Percentiles rank a stretch among this genome's conserved stretches.
Evolutionary conservation across 2,113 vertebrate species (phyloP).

Genomic region (Nibea coibor): DNA sequence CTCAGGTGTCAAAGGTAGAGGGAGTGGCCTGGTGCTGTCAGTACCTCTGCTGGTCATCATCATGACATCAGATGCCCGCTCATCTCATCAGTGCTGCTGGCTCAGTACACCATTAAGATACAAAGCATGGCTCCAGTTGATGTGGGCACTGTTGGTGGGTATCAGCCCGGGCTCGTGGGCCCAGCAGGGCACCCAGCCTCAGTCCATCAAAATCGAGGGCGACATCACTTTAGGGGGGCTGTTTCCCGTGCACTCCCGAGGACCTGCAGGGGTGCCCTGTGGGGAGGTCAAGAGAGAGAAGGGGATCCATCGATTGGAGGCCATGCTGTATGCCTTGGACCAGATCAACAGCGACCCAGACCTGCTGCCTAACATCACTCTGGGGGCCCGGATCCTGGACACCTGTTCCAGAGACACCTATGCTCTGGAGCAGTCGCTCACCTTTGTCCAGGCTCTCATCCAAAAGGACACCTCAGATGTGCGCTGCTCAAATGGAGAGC

Average conservation of each 20-base stretch:
- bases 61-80: conserved; percentile 72
- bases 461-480: conserved; percentile 86
- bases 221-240: conserved; percentile 91
- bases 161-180: conserved; percentile 46
- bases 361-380: conserved; percentile 91
- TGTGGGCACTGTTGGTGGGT: conserved; percentile 70
- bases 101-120: conserved; percentile 7
- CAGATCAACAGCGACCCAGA: conserved; percentile 90
- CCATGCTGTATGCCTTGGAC: conserved; percentile 94
- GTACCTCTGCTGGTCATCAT: conserved; percentile 69
- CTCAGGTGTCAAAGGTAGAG: conserved; percentile 74
- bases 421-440: conserved; percentile 92
- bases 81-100: conserved; percentile 49
- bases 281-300: conserved; percentile 91
- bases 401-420: conserved; percentile 94
- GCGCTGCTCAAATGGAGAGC: conserved; percentile 87
- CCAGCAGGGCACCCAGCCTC: conserved; percentile 78
- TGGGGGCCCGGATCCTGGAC: conserved; percentile 91
- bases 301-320: conserved; percentile 92
- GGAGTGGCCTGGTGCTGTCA: conserved; percentile 73
- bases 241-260: conserved; percentile 90
- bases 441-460: conserved; percentile 93
- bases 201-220: conserved; percentile 91
- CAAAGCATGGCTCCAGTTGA: conserved; percentile 51
- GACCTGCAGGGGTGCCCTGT: conserved; percentile 87